These are phyloP conservation scores for Agonopterix subpropinquella DNA, from an alignment of 2,888 invertebrate species.

Conservation along the genomic window DNA sequence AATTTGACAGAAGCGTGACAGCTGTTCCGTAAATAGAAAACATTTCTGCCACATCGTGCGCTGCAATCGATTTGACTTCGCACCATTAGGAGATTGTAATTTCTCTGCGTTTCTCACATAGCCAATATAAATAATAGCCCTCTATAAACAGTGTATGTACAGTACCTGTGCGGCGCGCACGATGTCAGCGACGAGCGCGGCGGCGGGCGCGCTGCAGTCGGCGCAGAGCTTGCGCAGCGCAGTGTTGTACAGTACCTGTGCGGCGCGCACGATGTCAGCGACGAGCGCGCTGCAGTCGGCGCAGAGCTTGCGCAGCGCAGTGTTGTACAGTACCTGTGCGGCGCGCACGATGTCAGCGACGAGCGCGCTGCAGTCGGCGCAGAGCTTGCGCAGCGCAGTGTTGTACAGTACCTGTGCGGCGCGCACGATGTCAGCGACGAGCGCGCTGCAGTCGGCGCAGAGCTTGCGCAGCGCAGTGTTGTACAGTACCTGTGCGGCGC, in stretches of 20 bases:
- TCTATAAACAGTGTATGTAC: not conserved
- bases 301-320: slow-evolving; percentile 92
- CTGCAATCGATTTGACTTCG: no score
- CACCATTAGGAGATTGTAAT: no score
- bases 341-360: slow-evolving; percentile 85
- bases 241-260: slow-evolving; percentile 30
- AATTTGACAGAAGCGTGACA: no score
- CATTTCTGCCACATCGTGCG: no score
- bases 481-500: slow-evolving; percentile 63
- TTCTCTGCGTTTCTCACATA: no score
- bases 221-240: slow-evolving; percentile 91
- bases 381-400: slow-evolving; percentile 93
- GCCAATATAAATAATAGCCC: no score
- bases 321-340: slow-evolving; percentile 39
- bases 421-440: slow-evolving; percentile 83
- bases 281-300: slow-evolving; percentile 86
- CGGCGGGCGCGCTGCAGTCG: slow-evolving; percentile 85
- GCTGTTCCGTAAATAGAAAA: no score
- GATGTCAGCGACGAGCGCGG: slow-evolving; percentile 85
- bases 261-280: slow-evolving; percentile 83
- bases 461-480: slow-evolving; percentile 91
- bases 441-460: slow-evolving; percentile 85
- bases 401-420: slow-evolving; percentile 58
- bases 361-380: slow-evolving; percentile 85
- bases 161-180: slow-evolving; percentile 75